phyloP scores from a whole-genome alignment of 2,888 invertebrate species.

The Athrips mouffetella region DNA sequence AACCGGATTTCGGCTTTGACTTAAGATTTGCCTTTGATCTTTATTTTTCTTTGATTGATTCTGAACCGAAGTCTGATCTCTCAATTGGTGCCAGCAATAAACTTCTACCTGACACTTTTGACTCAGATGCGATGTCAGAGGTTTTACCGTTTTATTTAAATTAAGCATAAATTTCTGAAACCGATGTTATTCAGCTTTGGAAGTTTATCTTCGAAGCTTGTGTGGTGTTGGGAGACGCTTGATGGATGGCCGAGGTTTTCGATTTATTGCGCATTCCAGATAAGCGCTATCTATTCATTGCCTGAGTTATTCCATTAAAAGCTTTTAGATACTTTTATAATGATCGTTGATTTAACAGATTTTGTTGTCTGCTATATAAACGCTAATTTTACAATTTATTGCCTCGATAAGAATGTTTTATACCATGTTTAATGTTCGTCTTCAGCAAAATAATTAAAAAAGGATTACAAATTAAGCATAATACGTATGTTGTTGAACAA shows the following conservation, averaged over 20 bases:
- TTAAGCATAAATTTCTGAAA: not conserved
- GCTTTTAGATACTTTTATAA: conserved; percentile 17
- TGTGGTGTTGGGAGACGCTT: not conserved
- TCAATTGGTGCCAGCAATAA: conserved; percentile 7
- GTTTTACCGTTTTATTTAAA: not conserved
- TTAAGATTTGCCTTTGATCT: not conserved
- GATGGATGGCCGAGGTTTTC: conserved; percentile 1
- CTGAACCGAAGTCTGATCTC: conserved; percentile 1
- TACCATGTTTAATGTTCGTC: not conserved
- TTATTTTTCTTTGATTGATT: not conserved
- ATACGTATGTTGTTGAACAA: too few relatives aligned
- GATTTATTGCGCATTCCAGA: conserved; percentile 13
- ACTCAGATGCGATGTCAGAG: not conserved
- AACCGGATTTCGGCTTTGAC: conserved; percentile 7
- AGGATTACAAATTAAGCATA: too few relatives aligned
- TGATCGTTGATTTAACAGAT: conserved; percentile 6
- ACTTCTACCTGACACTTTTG: conserved; percentile 7
- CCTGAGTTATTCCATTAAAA: conserved; percentile 10
- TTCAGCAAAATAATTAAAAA: too few relatives aligned
- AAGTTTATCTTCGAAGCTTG: not conserved
- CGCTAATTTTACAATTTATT: not conserved
- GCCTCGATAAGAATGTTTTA: not conserved
- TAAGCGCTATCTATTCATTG: conserved; percentile 14
- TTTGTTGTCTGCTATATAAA: not conserved
- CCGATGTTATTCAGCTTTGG: not conserved